Conservation (phyloP, 2,797 vertebrate species). For the Pangasius djambal region DNA sequence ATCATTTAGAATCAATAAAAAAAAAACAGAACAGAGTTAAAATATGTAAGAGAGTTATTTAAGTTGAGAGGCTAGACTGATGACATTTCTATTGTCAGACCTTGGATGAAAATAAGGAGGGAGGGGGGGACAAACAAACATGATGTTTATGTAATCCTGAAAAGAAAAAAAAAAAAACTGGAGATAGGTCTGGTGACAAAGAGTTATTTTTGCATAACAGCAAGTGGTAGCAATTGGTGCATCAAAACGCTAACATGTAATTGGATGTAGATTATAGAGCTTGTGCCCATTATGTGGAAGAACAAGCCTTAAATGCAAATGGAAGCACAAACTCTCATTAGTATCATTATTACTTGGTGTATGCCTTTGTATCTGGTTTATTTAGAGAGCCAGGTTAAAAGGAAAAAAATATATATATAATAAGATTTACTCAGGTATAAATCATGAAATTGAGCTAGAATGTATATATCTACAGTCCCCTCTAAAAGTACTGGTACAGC, state of each 20-base stretch:
- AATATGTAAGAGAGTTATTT: background rate
- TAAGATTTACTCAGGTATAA: background rate
- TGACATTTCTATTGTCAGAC: background rate
- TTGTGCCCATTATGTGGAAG: background rate
- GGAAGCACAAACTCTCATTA: background rate
- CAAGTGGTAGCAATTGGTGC: background rate
- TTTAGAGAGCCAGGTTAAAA: background rate
- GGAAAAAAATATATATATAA: no score
- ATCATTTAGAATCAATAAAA: no score
- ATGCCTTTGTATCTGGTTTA: background rate
- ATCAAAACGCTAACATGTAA: background rate
- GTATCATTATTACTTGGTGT: background rate
- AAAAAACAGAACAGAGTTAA: background rate
- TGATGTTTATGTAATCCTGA: background rate
- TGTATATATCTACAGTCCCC: background rate
- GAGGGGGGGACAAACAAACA: background rate
- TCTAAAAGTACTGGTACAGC: background rate
- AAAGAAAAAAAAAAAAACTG: background rate
- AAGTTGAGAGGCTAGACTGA: background rate
- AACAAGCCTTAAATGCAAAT: slow-evolving; percentile 1
- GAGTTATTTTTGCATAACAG: background rate
- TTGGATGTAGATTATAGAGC: background rate
- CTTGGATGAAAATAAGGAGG: background rate
- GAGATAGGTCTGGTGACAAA: background rate
- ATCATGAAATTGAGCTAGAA: background rate